Conservation (phyloP, 2,888 invertebrate genomes). For the Leptarthrus brevirostris region DNA sequence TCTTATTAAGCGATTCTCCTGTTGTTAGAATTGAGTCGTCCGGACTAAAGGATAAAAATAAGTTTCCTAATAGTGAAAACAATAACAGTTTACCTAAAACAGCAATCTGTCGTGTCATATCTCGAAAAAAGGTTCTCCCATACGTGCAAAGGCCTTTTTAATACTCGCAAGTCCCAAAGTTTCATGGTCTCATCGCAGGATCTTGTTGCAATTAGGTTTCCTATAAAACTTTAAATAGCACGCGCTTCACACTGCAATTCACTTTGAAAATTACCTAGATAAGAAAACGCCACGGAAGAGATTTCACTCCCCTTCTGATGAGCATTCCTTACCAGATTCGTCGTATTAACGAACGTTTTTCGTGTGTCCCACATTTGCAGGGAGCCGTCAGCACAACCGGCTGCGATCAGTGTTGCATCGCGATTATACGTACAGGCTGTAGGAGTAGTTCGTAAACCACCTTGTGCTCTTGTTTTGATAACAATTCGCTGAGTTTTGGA, state of each 20-base stretch:
- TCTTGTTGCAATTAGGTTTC: conserved; percentile 75
- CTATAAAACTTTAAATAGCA: conserved; percentile 50
- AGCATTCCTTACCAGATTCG: conserved; percentile 80
- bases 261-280: conserved; percentile 75
- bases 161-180: conserved; percentile 90
- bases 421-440: conserved; percentile 85
- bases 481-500: conserved; percentile 82
- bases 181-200: conserved; percentile 94
- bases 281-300: conserved; percentile 87
- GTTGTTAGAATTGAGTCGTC: conserved; percentile 91
- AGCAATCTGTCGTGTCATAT: conserved; percentile 84
- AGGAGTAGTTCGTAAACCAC: conserved; percentile 87
- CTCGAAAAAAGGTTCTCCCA: conserved; percentile 81
- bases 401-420: conserved; percentile 88
- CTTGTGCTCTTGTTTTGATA: conserved; percentile 87
- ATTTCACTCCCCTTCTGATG: conserved; percentile 85
- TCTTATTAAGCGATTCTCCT: conserved; percentile 82
- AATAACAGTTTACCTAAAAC: conserved; percentile 57
- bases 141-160: conserved; percentile 80
- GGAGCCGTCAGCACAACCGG: conserved; percentile 94
- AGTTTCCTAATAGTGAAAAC: neutral
- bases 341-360: conserved; percentile 89
- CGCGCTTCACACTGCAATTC: too few relatives aligned
- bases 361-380: conserved; percentile 98
- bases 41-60: too few relatives aligned